Evolutionary conservation across 2,888 invertebrate genomes (phyloP), one percentile per base, ranked within the genome.

Genomic region (Camponotus fellah): DNA sequence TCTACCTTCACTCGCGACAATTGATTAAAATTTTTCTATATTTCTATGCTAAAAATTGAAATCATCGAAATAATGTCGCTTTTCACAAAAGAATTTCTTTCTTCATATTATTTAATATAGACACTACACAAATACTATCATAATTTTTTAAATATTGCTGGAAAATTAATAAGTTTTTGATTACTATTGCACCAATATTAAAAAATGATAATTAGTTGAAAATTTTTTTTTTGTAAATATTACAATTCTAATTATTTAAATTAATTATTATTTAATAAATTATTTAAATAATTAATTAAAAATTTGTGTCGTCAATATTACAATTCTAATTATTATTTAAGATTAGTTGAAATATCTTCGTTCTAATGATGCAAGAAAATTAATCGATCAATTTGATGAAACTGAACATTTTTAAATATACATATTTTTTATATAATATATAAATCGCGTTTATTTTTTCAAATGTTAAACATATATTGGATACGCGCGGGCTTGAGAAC

Each of bases 221-320:
- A 6, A 49, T 17, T 49, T 69, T 49, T 49, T 69, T 49, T 68
- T 69, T 12, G 12, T 34, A 12, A 12, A 49, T 49, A 34, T 34
- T n/a, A 10, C 32, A 49, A 69, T 49, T 49, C 34, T n/a, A 49
- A 49, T 69, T 49, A n/a, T 49, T n/a, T 49, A n/a, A n/a, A n/a
- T n/a, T n/a, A 49, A 49, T 69, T 49, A n/a, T 49, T n/a, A 14
- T 34, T 6, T n/a, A 37, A 26, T n/a, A n/a, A n/a, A n/a, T n/a
- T n/a, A n/a, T n/a, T n/a, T n/a, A n/a, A n/a, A n/a, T n/a, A n/a
- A n/a, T n/a, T n/a, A n/a, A n/a, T n/a, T n/a, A n/a, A n/a, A n/a
- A n/a, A n/a, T n/a, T n/a, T n/a, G n/a, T n/a, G n/a, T n/a, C n/a
- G n/a, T n/a, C n/a, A 12, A 49, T 49, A 34, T 34, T n/a, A 10